phyloP scores from a whole-genome alignment of 2,888 invertebrate genomes.

The Aspidapion aeneum region DNA sequence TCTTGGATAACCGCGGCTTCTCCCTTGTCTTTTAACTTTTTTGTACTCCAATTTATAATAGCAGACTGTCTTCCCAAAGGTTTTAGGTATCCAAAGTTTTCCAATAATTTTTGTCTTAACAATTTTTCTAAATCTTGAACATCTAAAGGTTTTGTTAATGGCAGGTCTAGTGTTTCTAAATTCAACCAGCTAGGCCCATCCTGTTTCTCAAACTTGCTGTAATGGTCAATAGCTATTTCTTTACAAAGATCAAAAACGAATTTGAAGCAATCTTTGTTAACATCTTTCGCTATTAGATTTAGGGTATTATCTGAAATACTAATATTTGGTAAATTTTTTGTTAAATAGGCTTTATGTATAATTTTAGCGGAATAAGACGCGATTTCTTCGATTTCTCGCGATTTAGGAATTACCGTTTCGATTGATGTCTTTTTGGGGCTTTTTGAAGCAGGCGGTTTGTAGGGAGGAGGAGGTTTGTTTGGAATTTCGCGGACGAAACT shows the following conservation, averaged over 20 bases:
- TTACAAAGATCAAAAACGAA: constrained; percentile 62
- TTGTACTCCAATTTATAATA: constrained; percentile 59
- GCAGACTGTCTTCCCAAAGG: constrained; percentile 53
- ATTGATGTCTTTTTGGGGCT: constrained; percentile 32
- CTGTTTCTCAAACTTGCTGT: constrained; percentile 47
- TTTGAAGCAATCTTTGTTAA: constrained; percentile 53
- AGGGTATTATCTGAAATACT: constrained; percentile 40
- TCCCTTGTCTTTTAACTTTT: constrained; percentile 61
- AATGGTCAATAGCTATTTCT: constrained; percentile 54
- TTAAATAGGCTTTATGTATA: constrained; percentile 47
- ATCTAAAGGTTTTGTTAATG: constrained; percentile 49
- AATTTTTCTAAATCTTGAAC: constrained; percentile 50
- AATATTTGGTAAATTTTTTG: constrained; percentile 37
- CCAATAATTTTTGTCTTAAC: constrained; percentile 52
- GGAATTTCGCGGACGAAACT: constrained; percentile 64
- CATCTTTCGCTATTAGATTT: constrained; percentile 34
- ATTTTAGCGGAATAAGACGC: constrained; percentile 48
- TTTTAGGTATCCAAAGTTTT: constrained; percentile 53
- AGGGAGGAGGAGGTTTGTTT: constrained; percentile 74
- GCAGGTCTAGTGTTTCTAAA: constrained; percentile 40
- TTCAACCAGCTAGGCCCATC: constrained; percentile 53
- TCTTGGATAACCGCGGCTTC: constrained; percentile 64
- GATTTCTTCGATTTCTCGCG: constrained; percentile 48
- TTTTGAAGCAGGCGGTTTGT: constrained; percentile 57
- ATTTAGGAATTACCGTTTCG: constrained; percentile 45